Evolutionary conservation across 2,888 invertebrate genomes (phyloP).

Genomic region (Noctua comes): DNA sequence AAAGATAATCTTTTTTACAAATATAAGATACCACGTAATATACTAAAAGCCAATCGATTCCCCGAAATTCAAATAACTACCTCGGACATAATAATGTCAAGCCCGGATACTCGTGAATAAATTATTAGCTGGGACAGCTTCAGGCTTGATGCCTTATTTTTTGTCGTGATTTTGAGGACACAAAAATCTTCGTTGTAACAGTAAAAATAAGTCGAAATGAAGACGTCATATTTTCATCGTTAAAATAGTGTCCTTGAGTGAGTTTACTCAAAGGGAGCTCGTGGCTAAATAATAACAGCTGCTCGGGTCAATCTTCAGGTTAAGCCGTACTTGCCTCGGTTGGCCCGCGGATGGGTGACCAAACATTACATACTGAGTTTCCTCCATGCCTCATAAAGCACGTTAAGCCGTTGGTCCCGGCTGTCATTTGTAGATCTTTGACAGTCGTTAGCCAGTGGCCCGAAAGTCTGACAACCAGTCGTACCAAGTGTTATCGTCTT

Average conservation of each 20-base stretch:
- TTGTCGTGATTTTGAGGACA: not conserved
- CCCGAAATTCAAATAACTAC: constrained; percentile 46
- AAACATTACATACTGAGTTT: no score
- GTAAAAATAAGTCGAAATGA: not conserved
- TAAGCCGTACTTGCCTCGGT: no score
- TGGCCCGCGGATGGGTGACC: no score
- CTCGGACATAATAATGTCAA: constrained; percentile 44
- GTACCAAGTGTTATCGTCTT: no score
- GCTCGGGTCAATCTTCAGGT: no score
- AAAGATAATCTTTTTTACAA: not conserved
- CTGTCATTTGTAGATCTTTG: no score
- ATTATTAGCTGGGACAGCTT: constrained; percentile 24
- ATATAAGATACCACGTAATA: constrained; percentile 7
- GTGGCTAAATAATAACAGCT: no score
- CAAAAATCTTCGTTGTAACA: not conserved
- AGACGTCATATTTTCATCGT: not conserved
- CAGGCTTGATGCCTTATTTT: constrained; percentile 11
- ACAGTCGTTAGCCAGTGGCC: no score
- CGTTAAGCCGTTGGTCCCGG: no score
- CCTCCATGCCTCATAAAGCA: no score
- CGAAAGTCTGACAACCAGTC: no score
- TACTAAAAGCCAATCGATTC: constrained; percentile 54
- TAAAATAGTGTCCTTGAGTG: not conserved
- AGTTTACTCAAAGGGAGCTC: no score
- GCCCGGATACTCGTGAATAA: constrained; percentile 48